Evolutionary conservation across 2,888 invertebrate genomes (phyloP).

Genomic region (Microctonus hyperodae): DNA sequence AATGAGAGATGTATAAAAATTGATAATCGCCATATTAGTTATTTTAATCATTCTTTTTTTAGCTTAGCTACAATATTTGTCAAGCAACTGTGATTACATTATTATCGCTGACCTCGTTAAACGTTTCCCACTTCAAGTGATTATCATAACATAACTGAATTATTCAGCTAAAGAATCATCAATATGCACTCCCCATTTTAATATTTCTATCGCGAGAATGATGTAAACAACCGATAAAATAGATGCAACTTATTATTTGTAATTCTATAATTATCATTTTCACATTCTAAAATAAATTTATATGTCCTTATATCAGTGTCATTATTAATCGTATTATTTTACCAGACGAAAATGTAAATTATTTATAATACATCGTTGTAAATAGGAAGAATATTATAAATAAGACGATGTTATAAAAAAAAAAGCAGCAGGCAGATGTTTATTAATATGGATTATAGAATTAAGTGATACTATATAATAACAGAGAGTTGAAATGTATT

Average conservation of each 20-base stretch:
- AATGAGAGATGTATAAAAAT: no score
- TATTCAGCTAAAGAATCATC: background rate
- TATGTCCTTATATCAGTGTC: background rate
- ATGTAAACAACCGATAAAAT: background rate
- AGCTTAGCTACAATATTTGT: background rate
- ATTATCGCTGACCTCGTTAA: background rate
- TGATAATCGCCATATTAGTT: background rate
- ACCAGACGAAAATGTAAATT: background rate
- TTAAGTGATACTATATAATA: conserved; percentile 32
- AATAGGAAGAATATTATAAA: background rate
- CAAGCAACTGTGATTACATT: background rate
- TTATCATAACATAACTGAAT: background rate
- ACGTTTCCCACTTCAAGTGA: background rate
- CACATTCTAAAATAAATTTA: background rate
- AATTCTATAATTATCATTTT: background rate
- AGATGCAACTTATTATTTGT: background rate
- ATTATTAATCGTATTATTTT: background rate
- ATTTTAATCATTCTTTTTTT: background rate
- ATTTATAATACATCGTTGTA: background rate
- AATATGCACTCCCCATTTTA: background rate
- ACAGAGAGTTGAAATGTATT: conserved; percentile 23
- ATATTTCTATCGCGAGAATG: background rate
- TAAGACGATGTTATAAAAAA: conserved; percentile 11
- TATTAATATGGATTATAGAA: conserved; percentile 34
- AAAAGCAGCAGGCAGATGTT: conserved; percentile 28